Evolutionary conservation across 2,797 vertebrate species (phyloP), one percentile per base, ranked within the genome.

Genomic region (Manis javanica): DNA sequence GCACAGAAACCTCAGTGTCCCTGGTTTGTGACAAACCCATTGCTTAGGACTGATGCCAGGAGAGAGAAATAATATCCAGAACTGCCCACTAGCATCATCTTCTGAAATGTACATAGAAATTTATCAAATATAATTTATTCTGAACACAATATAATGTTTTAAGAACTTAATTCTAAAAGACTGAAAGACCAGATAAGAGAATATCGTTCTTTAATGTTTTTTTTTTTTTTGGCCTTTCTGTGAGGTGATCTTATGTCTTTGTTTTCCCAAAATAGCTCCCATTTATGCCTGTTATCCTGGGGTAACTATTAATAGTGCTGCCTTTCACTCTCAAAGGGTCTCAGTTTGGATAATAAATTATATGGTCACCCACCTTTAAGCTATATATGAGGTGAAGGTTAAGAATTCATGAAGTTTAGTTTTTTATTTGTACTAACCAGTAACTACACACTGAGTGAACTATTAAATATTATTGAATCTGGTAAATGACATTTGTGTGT

Each of bases 401-500:
- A 89, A 85, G 57, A 92, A 89, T 57, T 69, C n/a, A 82, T 29
- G 11, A 81, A 82, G 39, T 51, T 78, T 79, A 69, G 34, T 37
- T 21, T 94, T 91, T 61, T 79, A 61, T 79, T 95, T 94, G 75
- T 75, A 77, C 5, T 93, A 79, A 84, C 29, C 8, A 71, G 53
- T 71, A 88, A 59, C 46, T 46, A 46, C 21, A 49, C 4, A 74
- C 12, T 71, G 39, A 92, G 29, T n/a, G 59, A 79, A 87, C 10
- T 83, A 64, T 64, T 90, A 91, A 75, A 87, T 55, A 84, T 89
- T 37, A 91, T 51, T 81, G 92, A 88, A 78, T 88, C 61, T 82
- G 26, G 37, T 74, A 66, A 26, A 31, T 9, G 16, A 7, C 37
- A 39, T 82, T 61, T 34, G 23, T 66, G 2, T 34, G 3, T 71